Percentiles rank a stretch among this genome's conserved stretches.
phyloP scores from a whole-genome alignment of 2,113 vertebrate genomes.

The Triplophysa rosa region DNA sequence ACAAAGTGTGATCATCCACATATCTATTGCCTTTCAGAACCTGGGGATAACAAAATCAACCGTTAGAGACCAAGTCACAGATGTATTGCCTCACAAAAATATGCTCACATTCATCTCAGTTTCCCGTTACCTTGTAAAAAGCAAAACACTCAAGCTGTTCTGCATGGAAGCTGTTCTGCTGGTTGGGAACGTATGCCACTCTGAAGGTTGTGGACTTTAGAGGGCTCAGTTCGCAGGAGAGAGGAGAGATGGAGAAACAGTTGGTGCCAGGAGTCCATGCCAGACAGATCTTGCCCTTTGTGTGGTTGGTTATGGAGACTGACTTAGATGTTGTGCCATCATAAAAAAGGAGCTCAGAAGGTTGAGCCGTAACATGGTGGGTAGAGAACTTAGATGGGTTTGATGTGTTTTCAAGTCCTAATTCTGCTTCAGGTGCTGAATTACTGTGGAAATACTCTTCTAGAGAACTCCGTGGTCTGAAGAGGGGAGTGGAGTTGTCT shows the following conservation, averaged over 20 bases:
- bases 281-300: constrained; percentile 80
- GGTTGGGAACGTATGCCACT: constrained; percentile 78
- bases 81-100: too few species aligned
- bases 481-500: constrained; percentile 8
- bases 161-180: constrained; percentile 75
- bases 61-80: too few species aligned
- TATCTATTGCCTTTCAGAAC: constrained; percentile 71
- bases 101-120: background rate
- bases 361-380: constrained; percentile 73
- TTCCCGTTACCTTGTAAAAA: constrained; percentile 77
- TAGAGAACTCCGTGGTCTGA: constrained; percentile 56
- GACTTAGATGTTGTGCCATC: constrained; percentile 62
- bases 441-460: constrained; percentile 73
- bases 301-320: constrained; percentile 85
- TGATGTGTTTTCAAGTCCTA: background rate
- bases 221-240: constrained; percentile 77
- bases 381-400: background rate
- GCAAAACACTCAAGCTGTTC: constrained; percentile 88
- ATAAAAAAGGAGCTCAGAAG: constrained; percentile 80
- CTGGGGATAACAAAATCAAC: constrained; percentile 55
- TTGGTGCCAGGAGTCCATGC: constrained; percentile 74
- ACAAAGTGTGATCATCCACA: constrained; percentile 72
- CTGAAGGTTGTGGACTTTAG: constrained; percentile 81
- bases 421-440: constrained; percentile 34
- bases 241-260: constrained; percentile 79